Base-by-base conservation (phyloP, 2,113 vertebrate genomes). In the Ictalurus furcatus region DNA sequence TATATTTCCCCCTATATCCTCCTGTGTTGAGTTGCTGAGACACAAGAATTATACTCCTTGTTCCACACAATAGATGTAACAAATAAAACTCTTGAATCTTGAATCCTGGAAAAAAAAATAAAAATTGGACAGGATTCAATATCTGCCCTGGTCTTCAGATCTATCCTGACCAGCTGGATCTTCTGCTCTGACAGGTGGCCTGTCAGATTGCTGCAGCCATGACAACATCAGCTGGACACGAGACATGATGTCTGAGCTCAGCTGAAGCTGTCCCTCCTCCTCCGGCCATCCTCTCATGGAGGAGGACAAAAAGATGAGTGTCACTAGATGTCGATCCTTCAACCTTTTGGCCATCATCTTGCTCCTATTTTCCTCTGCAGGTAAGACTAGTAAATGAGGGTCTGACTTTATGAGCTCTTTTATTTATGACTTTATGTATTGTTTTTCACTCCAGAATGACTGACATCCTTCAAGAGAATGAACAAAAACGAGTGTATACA, bases 291-390 rank as follows among this genome's bases (percentile, higher is more conserved):
- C 90, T 93, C 93, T 92, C 90, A 90, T 94, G 91, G 92, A 97
- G 98, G 98, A 97, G 94, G 97, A 96, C 95, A 94, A 93, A 96
- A 98, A 93, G 96, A 99, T 99, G 98, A 98, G 97, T 97, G 96
- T 97, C 96, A 97, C 97, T 96, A 97, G 96, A 95, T 96, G 93
- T 92, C 97, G 96, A 95, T 96, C 96, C 96, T 93, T 97, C 95
- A 97, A 97, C 92, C 95, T 96, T 95, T 96, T 98, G 94, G 95
- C 96, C 80, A 93, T 98, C 93, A 93, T 98, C 89, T 95, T 98
- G 92, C 95, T 96, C 3, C 93, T 98, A 92, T 95, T 99, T 92
- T 95, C 97, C 88, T 97, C 97, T 25, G 96, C 97, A 98, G 98
- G 98, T 99, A 94, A 95, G 93, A 88, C 25, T 28, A 90, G 78